Conservation (phyloP, 2,797 vertebrate species). For the Columba guinea region DNA sequence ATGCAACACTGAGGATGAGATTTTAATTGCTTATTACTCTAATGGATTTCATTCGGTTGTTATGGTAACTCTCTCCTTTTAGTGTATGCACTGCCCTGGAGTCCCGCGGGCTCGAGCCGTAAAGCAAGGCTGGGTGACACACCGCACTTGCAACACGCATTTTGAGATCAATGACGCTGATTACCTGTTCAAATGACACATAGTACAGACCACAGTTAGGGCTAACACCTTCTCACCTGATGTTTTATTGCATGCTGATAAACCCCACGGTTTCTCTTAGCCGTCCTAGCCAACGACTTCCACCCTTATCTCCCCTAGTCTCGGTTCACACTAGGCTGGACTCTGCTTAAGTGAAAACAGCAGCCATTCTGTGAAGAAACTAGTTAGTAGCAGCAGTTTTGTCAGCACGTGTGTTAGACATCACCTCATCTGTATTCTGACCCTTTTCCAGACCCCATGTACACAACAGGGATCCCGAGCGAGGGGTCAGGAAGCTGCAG, state of each 20-base stretch:
- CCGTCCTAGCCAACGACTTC: not conserved
- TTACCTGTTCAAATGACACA: not conserved
- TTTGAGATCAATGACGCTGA: not conserved
- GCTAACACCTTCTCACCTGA: not conserved
- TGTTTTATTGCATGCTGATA: not conserved
- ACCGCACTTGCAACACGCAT: not conserved
- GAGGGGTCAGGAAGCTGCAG: not conserved
- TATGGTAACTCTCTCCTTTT: conserved; percentile 51
- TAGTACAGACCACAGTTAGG: too few relatives aligned
- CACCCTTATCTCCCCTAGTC: not conserved
- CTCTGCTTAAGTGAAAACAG: not conserved
- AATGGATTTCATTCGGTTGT: conserved; percentile 59
- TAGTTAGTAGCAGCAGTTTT: not conserved
- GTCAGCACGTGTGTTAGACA: not conserved
- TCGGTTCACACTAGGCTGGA: rapidly evolving
- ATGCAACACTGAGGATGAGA: conserved; percentile 53
- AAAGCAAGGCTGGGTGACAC: not conserved
- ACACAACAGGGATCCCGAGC: not conserved
- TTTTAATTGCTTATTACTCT: conserved; percentile 68
- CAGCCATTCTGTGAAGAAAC: not conserved
- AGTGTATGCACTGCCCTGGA: not conserved
- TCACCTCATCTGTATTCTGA: not conserved
- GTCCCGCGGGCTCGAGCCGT: not conserved
- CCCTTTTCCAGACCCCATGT: not conserved
- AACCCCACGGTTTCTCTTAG: not conserved